phyloP scores from a whole-genome alignment of 2,113 vertebrate genomes.

The Gallinago undulata region DNA sequence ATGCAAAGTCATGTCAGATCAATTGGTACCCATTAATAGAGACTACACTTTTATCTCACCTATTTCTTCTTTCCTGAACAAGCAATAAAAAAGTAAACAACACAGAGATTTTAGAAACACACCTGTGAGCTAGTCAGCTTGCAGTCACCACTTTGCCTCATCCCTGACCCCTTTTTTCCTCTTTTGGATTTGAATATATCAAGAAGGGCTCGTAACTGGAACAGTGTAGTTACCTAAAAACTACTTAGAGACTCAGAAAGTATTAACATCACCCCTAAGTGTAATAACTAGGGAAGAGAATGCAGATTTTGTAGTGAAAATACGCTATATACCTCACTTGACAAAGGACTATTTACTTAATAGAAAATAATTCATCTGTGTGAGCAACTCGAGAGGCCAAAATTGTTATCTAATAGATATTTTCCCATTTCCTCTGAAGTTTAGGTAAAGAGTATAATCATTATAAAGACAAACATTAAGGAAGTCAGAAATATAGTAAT shows the following conservation, averaged over 20 bases:
- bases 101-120: neutral
- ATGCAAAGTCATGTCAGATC: neutral
- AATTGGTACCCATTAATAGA: neutral
- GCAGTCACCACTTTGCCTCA: neutral
- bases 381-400: neutral
- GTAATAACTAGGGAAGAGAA: neutral
- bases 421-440: neutral
- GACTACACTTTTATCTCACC: neutral
- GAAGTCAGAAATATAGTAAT: neutral
- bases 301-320: neutral
- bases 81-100: neutral
- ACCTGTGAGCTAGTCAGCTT: neutral
- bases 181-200: neutral
- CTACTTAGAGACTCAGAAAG: neutral
- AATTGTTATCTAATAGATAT: neutral
- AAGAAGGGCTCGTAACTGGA: neutral
- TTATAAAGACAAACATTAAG: neutral
- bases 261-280: neutral
- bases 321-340: neutral
- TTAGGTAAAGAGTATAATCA: neutral
- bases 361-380: neutral
- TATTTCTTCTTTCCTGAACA: neutral
- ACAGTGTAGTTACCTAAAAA: neutral
- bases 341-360: neutral
- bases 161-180: neutral